These are phyloP conservation scores for Coptodon bakossiorum DNA, from an alignment of 2,113 vertebrate species.

Conservation along the genomic window DNA sequence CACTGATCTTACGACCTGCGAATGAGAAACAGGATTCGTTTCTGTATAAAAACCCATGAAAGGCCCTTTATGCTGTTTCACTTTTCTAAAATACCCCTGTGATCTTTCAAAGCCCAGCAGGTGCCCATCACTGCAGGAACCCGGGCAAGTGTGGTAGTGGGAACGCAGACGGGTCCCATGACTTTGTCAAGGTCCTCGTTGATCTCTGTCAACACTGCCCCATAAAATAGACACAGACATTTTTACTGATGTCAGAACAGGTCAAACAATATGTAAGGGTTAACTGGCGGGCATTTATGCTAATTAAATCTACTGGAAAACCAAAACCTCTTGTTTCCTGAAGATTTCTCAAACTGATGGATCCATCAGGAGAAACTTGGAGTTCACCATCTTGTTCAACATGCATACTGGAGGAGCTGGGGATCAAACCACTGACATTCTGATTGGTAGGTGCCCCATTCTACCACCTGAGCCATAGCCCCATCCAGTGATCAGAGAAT, in stretches of 20 bases:
- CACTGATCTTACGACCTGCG: background rate
- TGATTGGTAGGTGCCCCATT: background rate
- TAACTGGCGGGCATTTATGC: background rate
- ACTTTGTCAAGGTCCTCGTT: background rate
- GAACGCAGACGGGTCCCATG: background rate
- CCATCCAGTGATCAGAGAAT: background rate
- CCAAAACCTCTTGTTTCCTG: background rate
- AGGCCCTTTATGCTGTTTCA: background rate
- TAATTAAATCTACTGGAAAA: background rate
- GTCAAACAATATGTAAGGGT: background rate
- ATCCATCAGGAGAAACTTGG: background rate
- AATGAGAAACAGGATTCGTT: background rate
- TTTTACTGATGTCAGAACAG: background rate
- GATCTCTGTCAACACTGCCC: rapidly evolving
- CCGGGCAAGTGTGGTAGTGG: background rate
- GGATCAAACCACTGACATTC: background rate
- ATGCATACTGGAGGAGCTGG: background rate
- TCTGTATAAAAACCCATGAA: background rate
- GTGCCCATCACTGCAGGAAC: background rate
- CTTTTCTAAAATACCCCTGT: background rate
- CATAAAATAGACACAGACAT: background rate
- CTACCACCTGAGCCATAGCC: background rate
- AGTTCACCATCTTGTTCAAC: background rate
- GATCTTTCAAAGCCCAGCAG: background rate
- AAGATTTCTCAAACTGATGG: background rate